Evolutionary conservation across 2,113 vertebrate genomes (phyloP).

Genomic region (Apistogramma diplotaenia): DNA sequence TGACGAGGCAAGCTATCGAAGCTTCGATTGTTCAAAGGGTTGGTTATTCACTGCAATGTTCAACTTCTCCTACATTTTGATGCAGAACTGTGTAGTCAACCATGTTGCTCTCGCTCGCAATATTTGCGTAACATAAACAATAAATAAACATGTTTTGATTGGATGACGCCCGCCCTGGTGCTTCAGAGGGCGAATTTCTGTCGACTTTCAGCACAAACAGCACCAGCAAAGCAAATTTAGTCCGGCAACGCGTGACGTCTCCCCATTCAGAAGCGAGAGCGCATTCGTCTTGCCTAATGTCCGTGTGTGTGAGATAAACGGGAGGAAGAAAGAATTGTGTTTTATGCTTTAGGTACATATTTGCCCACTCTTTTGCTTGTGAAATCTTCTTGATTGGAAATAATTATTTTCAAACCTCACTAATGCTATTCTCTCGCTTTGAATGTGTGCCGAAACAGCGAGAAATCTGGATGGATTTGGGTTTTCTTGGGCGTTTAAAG

Average conservation of each 20-base stretch:
- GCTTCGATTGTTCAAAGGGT: background rate
- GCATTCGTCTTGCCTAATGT: background rate
- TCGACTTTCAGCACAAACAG: background rate
- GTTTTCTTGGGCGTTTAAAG: slow-evolving; percentile 24
- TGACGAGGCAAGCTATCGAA: background rate
- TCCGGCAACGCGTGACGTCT: background rate
- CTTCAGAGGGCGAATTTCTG: background rate
- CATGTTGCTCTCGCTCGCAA: background rate
- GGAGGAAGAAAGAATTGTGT: background rate
- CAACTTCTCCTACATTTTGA: background rate
- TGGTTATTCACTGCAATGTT: background rate
- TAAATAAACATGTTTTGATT: background rate
- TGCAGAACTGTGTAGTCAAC: background rate
- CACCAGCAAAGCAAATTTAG: background rate
- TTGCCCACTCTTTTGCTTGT: background rate
- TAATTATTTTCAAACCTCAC: background rate
- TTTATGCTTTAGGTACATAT: background rate
- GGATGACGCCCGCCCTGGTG: fast-evolving
- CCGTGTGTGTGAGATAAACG: background rate
- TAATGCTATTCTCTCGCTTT: background rate
- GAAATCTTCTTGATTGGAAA: slow-evolving; percentile 4
- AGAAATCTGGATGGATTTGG: slow-evolving; percentile 27
- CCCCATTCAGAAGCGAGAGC: background rate
- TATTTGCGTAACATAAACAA: background rate
- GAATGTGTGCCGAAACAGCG: background rate